phyloP scores from a whole-genome alignment of 2,797 vertebrate genomes.

The Glyptemys insculpta region DNA sequence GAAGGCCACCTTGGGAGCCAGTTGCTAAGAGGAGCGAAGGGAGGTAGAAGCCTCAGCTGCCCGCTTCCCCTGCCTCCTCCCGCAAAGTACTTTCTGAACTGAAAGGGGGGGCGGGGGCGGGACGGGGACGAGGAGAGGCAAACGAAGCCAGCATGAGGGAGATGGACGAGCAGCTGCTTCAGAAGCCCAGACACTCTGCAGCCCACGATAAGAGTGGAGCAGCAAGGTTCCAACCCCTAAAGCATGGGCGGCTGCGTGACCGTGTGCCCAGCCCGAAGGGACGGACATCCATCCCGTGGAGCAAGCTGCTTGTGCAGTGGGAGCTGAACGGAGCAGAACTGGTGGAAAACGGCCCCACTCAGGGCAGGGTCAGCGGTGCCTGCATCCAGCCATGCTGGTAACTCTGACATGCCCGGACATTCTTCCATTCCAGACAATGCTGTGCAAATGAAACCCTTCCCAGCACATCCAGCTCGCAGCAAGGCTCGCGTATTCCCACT shows the following conservation, averaged over 20 bases:
- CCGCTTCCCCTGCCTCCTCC: background rate
- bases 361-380: background rate
- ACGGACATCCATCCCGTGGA: background rate
- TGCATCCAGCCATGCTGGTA: background rate
- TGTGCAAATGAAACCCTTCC: background rate
- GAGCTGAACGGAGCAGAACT: too few species aligned
- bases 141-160: background rate
- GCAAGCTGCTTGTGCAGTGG: background rate
- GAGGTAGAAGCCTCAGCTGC: background rate
- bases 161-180: background rate
- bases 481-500: fast-evolving
- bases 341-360: background rate
- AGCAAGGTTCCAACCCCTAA: background rate
- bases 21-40: background rate
- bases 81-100: background rate
- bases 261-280: background rate
- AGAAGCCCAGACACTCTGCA: too few species aligned
- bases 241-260: background rate
- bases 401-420: background rate
- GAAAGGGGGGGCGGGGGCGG: background rate
- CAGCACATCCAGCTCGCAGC: fast-evolving
- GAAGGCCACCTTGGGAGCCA: background rate
- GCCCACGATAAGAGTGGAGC: background rate
- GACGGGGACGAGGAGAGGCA: background rate
- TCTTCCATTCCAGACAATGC: background rate